Evolutionary conservation across 92 coral and sea anemone genomes (phyloP), one percentile per base, ranked within the genome.

Genomic region (Muricea muricata): DNA sequence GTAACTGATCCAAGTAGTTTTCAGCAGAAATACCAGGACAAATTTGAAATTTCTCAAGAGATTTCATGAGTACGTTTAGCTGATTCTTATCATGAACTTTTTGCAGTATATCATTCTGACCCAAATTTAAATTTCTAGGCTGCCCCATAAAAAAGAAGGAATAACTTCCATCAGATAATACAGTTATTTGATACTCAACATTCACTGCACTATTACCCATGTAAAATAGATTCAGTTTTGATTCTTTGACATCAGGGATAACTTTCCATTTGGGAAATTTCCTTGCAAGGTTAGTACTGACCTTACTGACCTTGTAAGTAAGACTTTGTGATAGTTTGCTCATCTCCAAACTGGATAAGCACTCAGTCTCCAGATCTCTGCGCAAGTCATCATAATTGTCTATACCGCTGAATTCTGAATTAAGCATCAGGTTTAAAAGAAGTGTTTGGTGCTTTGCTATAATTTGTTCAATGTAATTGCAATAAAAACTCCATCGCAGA

Each of bases 231-330:
- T 35, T 13, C 20, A 69, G 0, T 23, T 35, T 37, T 37, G 10
- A 30, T 41, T 69, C 50, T 17, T 32, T 9, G 37, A 69, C 52
- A 41, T 69, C 20, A 0, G 75, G 26, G 35, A 69, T 10, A 18
- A 69, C 75, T 69, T 69, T 69, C 75, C 48, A 69, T 39, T 69
- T 69, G 33, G 75, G 75, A 32, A 69, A 69, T 31, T 20, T 67
- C 33, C 5, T 41, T 35, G 13, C 48, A 69, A 1, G 2, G 72
- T 40, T 70, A 42, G 28, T 31, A 70, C 17, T 30, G 20, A 34
- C n/a, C 23, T 11, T 26, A 29, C 20, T 65, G 42, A 70, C 15
- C 31, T 48, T 46, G 80, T 42, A 74, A 7, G 80, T 63, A 46
- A 74, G 63, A 42, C n/a, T 48, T 74, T 74, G 58, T 12, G 80